Evolutionary conservation across 2,797 vertebrate genomes (phyloP).

Genomic region (Todus mexicanus): DNA sequence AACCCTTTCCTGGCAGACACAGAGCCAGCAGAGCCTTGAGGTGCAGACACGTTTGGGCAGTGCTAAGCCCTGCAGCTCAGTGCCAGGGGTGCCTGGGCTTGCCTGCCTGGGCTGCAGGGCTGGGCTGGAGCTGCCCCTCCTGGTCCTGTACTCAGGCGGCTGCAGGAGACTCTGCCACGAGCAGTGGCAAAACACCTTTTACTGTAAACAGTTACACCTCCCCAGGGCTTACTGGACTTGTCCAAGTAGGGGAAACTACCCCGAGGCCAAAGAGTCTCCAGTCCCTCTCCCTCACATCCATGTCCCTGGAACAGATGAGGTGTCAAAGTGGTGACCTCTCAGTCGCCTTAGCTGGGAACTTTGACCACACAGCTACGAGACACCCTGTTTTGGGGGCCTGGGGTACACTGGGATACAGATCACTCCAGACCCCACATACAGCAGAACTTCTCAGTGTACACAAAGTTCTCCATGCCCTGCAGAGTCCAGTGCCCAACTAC

Average conservation of each 20-base stretch:
- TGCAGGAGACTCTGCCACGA: not conserved
- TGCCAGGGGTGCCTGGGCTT: not conserved
- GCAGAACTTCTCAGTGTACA: not conserved
- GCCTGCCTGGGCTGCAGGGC: not conserved
- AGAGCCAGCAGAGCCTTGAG: not conserved
- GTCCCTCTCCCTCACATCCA: not conserved
- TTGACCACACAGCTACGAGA: not conserved
- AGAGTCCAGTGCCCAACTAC: not conserved
- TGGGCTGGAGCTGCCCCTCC: not conserved
- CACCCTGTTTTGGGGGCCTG: accelerated
- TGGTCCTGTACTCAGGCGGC: not conserved
- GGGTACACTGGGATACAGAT: not conserved
- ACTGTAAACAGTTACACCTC: not conserved
- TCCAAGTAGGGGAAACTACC: not conserved
- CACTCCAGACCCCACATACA: not conserved
- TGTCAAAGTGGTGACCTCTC: not conserved
- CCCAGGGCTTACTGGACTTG: not conserved
- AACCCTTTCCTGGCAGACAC: not conserved
- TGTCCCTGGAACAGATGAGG: accelerated
- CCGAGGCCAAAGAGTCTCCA: not conserved
- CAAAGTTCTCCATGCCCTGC: not conserved
- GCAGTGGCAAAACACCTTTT: not conserved
- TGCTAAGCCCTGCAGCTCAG: not conserved
- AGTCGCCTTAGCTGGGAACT: not conserved
- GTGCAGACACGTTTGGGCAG: not conserved